These are phyloP conservation scores for Tiliacea citrago DNA, from an alignment of 2,888 invertebrate genomes.

Conservation along the genomic window DNA sequence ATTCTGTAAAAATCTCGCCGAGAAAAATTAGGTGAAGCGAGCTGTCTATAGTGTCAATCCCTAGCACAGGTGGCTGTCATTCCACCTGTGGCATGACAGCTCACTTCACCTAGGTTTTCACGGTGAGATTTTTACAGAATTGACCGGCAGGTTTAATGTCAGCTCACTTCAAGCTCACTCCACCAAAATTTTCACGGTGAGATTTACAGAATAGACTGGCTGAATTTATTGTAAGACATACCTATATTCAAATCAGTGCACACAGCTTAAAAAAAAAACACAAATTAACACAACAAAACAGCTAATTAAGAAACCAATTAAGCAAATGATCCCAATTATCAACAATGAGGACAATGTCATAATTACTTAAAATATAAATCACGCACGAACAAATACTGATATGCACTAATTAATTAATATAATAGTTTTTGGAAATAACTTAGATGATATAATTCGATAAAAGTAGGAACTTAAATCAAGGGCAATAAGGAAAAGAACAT, in stretches of 20 bases:
- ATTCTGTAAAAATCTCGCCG: too few species aligned
- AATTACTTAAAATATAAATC: slow-evolving; percentile 21
- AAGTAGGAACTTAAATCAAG: slow-evolving; percentile 16
- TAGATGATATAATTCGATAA: slow-evolving; percentile 1
- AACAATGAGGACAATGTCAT: background rate
- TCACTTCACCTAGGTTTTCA: background rate
- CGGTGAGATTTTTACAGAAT: background rate
- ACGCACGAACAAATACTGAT: slow-evolving; percentile 11
- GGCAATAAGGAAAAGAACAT: slow-evolving; percentile 11
- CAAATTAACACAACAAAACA: too few species aligned
- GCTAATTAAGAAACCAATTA: background rate
- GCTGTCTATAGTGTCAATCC: background rate
- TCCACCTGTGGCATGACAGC: too few species aligned
- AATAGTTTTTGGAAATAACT: slow-evolving; percentile 15
- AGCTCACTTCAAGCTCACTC: background rate
- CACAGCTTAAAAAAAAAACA: background rate
- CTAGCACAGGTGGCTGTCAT: too few species aligned
- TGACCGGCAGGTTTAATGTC: too few species aligned
- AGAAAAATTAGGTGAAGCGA: too few species aligned
- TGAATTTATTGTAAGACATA: background rate
- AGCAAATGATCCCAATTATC: slow-evolving; percentile 1
- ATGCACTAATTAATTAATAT: slow-evolving; percentile 1
- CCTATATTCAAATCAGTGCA: background rate
- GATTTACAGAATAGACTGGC: background rate
- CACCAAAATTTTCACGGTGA: background rate